phyloP scores from a whole-genome alignment of 2,888 invertebrate genomes.

The Epicampocera succincta region DNA sequence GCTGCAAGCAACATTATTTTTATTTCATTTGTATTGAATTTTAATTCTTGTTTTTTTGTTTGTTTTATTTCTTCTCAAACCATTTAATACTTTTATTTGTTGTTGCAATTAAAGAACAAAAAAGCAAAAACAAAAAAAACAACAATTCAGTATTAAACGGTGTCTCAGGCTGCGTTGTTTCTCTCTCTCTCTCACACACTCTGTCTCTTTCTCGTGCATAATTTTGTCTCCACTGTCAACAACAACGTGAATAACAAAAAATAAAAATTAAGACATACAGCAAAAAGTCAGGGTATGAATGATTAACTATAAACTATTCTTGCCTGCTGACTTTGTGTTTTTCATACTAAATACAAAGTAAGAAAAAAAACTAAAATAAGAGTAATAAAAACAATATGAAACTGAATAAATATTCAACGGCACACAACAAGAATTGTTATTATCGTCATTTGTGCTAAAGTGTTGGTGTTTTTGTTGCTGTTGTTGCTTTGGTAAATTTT shows the following conservation, averaged over 20 bases:
- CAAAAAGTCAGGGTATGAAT: conserved; percentile 41
- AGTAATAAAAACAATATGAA: conserved; percentile 53
- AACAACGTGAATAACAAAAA: conserved; percentile 17
- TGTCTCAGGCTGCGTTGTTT: conserved; percentile 30
- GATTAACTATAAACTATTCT: conserved; percentile 61
- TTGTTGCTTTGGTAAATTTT: conserved; percentile 34
- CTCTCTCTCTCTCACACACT: conserved; percentile 1
- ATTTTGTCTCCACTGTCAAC: conserved; percentile 44
- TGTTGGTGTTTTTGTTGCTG: conserved; percentile 45
- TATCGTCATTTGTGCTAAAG: conserved; percentile 28
- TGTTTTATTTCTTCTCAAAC: conserved; percentile 31
- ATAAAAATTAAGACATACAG: neutral
- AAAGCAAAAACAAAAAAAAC: neutral
- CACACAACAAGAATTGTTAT: conserved; percentile 60
- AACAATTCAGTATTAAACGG: conserved; percentile 40
- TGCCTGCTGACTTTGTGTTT: conserved; percentile 51
- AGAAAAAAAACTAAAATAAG: conserved; percentile 38
- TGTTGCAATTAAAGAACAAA: conserved; percentile 31
- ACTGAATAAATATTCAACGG: conserved; percentile 31
- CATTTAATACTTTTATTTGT: conserved; percentile 30
- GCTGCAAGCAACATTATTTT: conserved; percentile 51
- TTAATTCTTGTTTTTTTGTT: conserved; percentile 23
- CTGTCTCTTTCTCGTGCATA: too few relatives aligned
- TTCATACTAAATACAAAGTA: conserved; percentile 42
- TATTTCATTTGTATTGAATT: conserved; percentile 29